These are phyloP conservation scores for Excalfactoria chinensis DNA, from an alignment of 2,113 vertebrate genomes.

Conservation along the genomic window DNA sequence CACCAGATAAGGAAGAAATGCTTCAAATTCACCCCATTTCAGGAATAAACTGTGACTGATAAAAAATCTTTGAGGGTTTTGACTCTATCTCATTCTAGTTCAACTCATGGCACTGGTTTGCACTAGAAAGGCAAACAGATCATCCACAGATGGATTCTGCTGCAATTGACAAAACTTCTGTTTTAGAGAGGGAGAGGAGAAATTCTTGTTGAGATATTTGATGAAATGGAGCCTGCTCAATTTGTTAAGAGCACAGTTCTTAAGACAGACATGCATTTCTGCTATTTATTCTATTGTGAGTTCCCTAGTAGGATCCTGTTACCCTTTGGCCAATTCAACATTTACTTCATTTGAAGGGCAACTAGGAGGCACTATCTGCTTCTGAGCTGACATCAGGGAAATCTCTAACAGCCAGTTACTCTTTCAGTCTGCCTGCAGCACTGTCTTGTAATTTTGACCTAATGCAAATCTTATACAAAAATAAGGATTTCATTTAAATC, in stretches of 20 bases:
- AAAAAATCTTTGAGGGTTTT: background rate
- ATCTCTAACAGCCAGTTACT: background rate
- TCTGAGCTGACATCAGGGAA: background rate
- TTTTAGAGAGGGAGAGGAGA: background rate
- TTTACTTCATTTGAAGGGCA: background rate
- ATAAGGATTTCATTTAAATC: background rate
- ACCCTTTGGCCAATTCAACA: background rate
- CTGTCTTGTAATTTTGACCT: background rate
- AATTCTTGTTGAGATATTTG: background rate
- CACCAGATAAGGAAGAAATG: accelerated
- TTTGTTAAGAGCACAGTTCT: background rate
- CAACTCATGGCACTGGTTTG: background rate
- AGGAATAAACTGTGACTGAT: background rate
- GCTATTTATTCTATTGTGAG: background rate
- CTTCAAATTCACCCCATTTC: background rate
- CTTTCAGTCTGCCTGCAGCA: background rate
- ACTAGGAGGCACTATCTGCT: background rate
- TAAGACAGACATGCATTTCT: background rate
- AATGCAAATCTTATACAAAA: background rate
- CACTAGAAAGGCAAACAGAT: background rate
- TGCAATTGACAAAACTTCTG: background rate
- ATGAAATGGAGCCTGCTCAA: background rate
- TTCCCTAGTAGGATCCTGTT: background rate
- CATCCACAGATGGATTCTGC: background rate
- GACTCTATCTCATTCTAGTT: background rate